Percentiles rank a stretch among this genome's conserved stretches.
These are phyloP conservation scores for Lates calcarifer DNA, from an alignment of 2,113 vertebrate genomes.

Conservation along the genomic window DNA sequence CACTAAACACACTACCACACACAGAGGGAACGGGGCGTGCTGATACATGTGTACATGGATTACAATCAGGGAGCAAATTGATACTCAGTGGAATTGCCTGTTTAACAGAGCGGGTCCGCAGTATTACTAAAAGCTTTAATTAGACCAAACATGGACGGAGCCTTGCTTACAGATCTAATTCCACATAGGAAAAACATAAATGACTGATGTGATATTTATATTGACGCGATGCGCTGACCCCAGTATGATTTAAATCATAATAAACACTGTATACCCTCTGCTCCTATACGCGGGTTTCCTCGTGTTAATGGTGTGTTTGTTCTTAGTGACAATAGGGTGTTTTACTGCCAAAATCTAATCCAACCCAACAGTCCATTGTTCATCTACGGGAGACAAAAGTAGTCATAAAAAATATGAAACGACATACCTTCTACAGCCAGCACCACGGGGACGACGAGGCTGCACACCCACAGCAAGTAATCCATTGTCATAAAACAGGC, in stretches of 20 bases:
- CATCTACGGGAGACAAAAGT: constrained; percentile 30
- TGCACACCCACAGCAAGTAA: constrained; percentile 87
- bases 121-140: constrained; percentile 54
- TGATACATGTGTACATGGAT: constrained; percentile 55
- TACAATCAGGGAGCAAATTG: constrained; percentile 50
- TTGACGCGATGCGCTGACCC: background rate
- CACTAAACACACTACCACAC: constrained; percentile 12
- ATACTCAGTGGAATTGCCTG: constrained; percentile 33
- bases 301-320: background rate
- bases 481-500: constrained; percentile 87
- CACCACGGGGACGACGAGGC: constrained; percentile 82
- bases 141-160: constrained; percentile 35
- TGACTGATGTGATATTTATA: constrained; percentile 24
- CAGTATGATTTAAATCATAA: background rate
- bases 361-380: constrained; percentile 61
- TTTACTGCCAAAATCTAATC: constrained; percentile 21
- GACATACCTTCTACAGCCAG: constrained; percentile 85
- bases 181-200: constrained; percentile 9
- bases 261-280: background rate
- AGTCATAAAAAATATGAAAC: background rate
- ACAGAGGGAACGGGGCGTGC: constrained; percentile 29
- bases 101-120: constrained; percentile 27
- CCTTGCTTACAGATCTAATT: constrained; percentile 14
- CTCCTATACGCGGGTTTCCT: background rate
- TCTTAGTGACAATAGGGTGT: constrained; percentile 11